phyloP scores from a whole-genome alignment of 2,797 vertebrate genomes.

The Halcyon badia region DNA sequence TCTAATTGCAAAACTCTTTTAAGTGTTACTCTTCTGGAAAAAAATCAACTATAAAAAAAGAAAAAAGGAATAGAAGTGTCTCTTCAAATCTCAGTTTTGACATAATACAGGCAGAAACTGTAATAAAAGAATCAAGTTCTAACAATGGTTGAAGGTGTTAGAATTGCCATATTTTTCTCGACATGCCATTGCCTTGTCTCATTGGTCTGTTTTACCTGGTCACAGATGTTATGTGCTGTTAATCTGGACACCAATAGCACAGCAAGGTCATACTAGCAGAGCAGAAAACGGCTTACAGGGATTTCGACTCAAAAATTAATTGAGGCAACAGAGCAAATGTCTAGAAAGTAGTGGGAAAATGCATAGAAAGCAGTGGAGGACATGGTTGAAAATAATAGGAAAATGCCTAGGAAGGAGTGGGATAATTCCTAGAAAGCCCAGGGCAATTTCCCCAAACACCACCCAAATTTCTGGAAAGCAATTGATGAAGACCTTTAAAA shows the following conservation, averaged over 20 bases:
- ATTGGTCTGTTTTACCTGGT: background rate
- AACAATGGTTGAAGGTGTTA: background rate
- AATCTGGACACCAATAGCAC: background rate
- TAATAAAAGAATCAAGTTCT: background rate
- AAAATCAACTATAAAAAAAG: background rate
- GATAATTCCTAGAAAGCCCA: background rate
- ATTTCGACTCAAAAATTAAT: background rate
- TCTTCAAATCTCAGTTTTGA: background rate
- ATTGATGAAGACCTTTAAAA: background rate
- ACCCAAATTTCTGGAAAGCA: background rate
- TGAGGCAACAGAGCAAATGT: background rate
- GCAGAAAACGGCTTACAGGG: background rate
- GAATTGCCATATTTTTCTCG: background rate
- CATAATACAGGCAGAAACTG: background rate
- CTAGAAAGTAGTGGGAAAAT: background rate
- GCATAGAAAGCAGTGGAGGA: background rate
- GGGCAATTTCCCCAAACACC: background rate
- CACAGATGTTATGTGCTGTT: background rate
- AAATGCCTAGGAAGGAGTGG: background rate
- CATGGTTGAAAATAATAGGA: background rate
- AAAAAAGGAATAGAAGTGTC: background rate
- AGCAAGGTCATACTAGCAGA: background rate
- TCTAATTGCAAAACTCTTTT: slow-evolving; percentile 44
- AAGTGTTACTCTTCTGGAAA: slow-evolving; percentile 5
- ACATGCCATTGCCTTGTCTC: background rate